Base-by-base conservation (phyloP, 2,888 invertebrate genomes). In the Philopedon plagiatum region DNA sequence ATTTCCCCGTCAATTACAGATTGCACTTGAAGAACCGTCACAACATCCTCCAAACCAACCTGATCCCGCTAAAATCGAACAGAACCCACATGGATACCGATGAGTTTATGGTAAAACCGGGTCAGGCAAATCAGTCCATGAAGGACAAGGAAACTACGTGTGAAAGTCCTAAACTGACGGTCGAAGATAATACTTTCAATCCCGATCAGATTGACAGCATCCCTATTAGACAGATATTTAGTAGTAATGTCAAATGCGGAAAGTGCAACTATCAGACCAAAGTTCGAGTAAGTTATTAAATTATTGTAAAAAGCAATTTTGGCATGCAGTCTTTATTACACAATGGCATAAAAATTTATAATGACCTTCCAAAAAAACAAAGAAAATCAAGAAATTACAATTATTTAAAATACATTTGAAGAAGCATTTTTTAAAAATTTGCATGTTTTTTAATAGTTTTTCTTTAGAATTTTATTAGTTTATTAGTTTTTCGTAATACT, bases 261-360 rank as follows among this genome's bases (percentile, higher is more conserved):
- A 82, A 90, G 2, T 95, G 94, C 80, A 87, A 89, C 32, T 94
- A 91, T 78, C 87, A 86, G 18, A 92, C 91, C 0, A 92, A 92
- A 84, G 83, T 81, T 13, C 65, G 75, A 58, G 75, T 75, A 65
- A 65, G 75, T 62, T n/a, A n/a, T n/a, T n/a, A n/a, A n/a, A n/a
- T n/a, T n/a, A n/a, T n/a, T n/a, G n/a, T n/a, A n/a, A n/a, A n/a
- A n/a, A n/a, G n/a, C n/a, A n/a, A n/a, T n/a, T n/a, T n/a, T n/a
- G n/a, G n/a, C n/a, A n/a, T n/a, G n/a, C n/a, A n/a, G n/a, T n/a
- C n/a, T n/a, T n/a, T n/a, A n/a, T n/a, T n/a, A n/a, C n/a, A n/a
- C n/a, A n/a, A n/a, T n/a, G n/a, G n/a, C n/a, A n/a, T n/a, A n/a
- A n/a, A n/a, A n/a, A n/a, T n/a, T n/a, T n/a, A n/a, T n/a, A n/a